These are phyloP conservation scores for Pandemis corylana DNA, from an alignment of 2,888 invertebrate species.

Conservation along the genomic window DNA sequence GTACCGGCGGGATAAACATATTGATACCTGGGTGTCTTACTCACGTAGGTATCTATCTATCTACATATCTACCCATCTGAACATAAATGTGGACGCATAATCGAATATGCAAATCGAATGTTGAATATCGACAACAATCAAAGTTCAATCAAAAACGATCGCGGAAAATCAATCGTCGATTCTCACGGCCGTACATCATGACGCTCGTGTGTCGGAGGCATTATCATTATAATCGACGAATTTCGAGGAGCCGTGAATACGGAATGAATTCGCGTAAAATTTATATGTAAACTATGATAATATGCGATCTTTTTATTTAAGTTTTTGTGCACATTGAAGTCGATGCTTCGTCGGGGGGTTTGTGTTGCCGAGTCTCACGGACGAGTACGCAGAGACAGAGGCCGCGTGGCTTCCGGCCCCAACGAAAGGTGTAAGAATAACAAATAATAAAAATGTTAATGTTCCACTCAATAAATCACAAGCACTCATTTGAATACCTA, in stretches of 20 bases:
- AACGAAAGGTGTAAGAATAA: slow-evolving; percentile 83
- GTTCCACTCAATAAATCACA: slow-evolving; percentile 86
- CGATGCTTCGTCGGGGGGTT: slow-evolving; percentile 59
- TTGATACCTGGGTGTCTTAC: slow-evolving; percentile 6
- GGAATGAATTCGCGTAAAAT: slow-evolving; percentile 83
- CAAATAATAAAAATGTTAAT: slow-evolving; percentile 86
- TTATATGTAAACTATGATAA: slow-evolving; percentile 85
- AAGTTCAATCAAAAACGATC: slow-evolving; percentile 66
- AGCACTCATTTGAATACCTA: slow-evolving; percentile 83
- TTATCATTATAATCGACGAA: slow-evolving; percentile 82
- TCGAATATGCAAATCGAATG: slow-evolving; percentile 64
- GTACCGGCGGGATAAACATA: background rate
- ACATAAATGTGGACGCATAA: slow-evolving; percentile 48
- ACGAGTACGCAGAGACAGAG: slow-evolving; percentile 80
- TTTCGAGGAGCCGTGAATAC: slow-evolving; percentile 77
- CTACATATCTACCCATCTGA: slow-evolving; percentile 3
- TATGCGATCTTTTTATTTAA: slow-evolving; percentile 71
- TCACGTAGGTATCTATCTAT: slow-evolving; percentile 8
- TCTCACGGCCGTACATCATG: slow-evolving; percentile 83
- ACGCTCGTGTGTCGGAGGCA: slow-evolving; percentile 78
- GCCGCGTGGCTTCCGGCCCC: slow-evolving; percentile 84
- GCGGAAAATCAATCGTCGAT: slow-evolving; percentile 78
- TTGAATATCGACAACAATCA: slow-evolving; percentile 64
- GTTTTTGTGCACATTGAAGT: slow-evolving; percentile 66
- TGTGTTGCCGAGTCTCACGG: slow-evolving; percentile 79